Conservation (phyloP, 1,140 invertebrate species). For the Musca vetustissima region DNA sequence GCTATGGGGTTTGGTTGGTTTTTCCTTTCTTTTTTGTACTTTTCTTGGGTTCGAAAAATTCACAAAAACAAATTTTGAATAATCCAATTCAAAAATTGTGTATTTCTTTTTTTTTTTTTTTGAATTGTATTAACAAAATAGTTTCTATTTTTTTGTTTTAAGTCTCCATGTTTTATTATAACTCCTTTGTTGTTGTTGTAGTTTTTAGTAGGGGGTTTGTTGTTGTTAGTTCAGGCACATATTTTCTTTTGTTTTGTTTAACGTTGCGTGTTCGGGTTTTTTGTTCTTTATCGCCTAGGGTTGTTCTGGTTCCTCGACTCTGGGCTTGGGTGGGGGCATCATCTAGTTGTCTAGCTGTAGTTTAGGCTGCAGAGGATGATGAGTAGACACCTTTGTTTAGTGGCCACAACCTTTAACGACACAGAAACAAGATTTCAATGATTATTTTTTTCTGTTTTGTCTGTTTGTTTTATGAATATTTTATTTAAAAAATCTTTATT, state of each 20-base stretch:
- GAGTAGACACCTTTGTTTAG: constrained; percentile 28
- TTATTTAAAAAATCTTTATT: constrained; percentile 13
- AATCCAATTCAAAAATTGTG: not conserved
- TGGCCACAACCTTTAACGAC: constrained; percentile 57
- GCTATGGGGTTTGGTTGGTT: constrained; percentile 2
- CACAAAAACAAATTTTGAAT: too few relatives aligned
- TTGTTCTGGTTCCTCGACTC: too few relatives aligned
- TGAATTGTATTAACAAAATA: not conserved
- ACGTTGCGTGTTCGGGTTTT: constrained; percentile 29
- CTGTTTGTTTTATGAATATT: constrained; percentile 25
- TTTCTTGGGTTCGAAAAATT: not conserved
- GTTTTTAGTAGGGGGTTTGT: not conserved
- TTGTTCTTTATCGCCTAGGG: not conserved
- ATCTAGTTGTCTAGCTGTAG: too few relatives aligned
- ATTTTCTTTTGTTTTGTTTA: not conserved
- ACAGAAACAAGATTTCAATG: constrained; percentile 58
- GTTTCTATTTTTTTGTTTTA: not conserved
- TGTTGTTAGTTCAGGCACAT: constrained; percentile 15
- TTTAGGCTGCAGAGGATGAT: too few relatives aligned
- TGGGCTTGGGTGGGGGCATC: too few relatives aligned
- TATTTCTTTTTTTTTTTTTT: not conserved
- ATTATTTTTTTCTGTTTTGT: constrained; percentile 33
- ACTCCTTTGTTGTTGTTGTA: constrained; percentile 17
- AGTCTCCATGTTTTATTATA: not conserved
- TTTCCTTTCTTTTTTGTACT: not conserved